Percentiles rank a stretch among this genome's conserved stretches.
phyloP scores from a whole-genome alignment of 2,888 invertebrate genomes.

The Elysia crispata region DNA sequence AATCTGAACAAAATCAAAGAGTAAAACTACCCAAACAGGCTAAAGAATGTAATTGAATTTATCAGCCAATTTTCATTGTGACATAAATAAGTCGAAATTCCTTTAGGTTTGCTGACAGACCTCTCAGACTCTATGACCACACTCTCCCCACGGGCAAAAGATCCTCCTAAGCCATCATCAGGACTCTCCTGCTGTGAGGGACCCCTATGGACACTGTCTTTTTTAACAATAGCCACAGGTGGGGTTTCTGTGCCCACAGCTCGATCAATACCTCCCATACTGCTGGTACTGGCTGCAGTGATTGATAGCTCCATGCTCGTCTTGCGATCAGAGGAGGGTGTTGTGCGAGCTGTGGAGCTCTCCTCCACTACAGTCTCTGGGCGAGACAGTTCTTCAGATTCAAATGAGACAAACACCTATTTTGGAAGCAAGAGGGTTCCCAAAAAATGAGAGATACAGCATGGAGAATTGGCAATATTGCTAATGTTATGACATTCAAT shows the following conservation, averaged over 20 bases:
- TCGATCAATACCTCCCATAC: too few species aligned
- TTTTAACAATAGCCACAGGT: constrained; percentile 42
- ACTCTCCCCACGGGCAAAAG: constrained; percentile 69
- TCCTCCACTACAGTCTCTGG: constrained; percentile 72
- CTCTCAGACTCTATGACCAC: constrained; percentile 42
- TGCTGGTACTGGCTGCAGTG: constrained; percentile 32
- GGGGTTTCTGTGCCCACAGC: constrained; percentile 43
- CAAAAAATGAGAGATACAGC: constrained; percentile 78
- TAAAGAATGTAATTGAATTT: too few species aligned
- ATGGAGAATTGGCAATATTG: too few species aligned
- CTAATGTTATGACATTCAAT: too few species aligned
- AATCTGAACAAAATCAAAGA: too few species aligned
- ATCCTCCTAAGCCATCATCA: constrained; percentile 75
- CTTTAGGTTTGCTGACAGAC: constrained; percentile 11
- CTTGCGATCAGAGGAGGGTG: constrained; percentile 69
- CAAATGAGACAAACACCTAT: constrained; percentile 76
- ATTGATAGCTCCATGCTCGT: constrained; percentile 66
- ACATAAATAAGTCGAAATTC: background rate
- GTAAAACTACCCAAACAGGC: too few species aligned
- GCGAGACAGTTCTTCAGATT: constrained; percentile 72
- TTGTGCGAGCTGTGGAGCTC: constrained; percentile 70
- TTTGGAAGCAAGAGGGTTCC: background rate
- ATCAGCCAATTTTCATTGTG: too few species aligned
- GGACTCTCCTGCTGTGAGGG: constrained; percentile 70
- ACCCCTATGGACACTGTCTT: too few species aligned